Evolutionary conservation across 2,888 invertebrate genomes (phyloP), one percentile per base, ranked within the genome.

Genomic region (Trissoscelio sp.): DNA sequence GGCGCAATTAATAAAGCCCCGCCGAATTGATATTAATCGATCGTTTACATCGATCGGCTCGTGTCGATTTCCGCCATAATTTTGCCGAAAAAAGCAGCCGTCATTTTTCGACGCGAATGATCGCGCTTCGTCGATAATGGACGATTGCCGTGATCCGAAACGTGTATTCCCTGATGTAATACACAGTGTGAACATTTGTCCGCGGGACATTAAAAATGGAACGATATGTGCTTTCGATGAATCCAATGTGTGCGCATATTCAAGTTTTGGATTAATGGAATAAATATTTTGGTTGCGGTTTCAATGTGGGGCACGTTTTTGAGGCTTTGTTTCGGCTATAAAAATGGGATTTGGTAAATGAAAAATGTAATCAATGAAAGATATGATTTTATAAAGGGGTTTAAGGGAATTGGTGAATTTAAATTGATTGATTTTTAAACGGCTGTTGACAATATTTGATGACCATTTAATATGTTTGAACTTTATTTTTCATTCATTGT

Each of bases 1-100:
- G 14, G 55, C 24, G 39, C 62, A 77, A 81, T 77, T 81, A 77
- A 81, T 77, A 73, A 42, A 73, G 60, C 55, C 14, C 42, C 57
- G 55, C 53, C 60, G 48, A 72, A 62, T 60, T 74, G 69, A 81
- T 81, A 78, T 69, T 69, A 81, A 81, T 81, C 73, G 73, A 78
- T 74, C 60, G 69, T 46, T 69, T 66, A 48, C 53, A 69, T 74
- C 73, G 55, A 67, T 79, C 72, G 51, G 18, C 12, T 16, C 51
- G 18, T 4, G 16, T 46, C 51, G 57, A 44, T 66, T 16, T 6
- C 12, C 44, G 34, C 48, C 24, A 66, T 58, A 66, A 48, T 67
- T 64, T 44, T 31, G 46, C 14, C 31, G 12, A 62, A 53, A 42
- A 69, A 69, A 62, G n/a, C 44, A 46, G 37, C 34, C 31, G 28